Base-by-base conservation (phyloP, 2,797 vertebrate species). In the Rhynchonycteris naso region DNA sequence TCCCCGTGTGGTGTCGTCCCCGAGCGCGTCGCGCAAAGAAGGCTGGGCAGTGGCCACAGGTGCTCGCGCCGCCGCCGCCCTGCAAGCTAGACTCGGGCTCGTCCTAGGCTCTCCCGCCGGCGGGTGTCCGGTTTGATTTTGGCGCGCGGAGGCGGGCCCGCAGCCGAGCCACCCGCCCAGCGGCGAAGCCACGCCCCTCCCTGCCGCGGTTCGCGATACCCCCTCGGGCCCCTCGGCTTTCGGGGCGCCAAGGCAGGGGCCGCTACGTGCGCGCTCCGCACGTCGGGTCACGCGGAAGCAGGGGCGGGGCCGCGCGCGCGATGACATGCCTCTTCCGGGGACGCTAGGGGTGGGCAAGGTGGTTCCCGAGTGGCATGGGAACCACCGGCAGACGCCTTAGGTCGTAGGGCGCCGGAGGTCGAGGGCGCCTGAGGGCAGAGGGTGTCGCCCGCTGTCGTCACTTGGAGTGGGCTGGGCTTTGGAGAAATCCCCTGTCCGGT, bases 111-210 rank as follows among this genome's bases (percentile, higher is more conserved):
- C 2, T 22, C 21, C 26, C 15, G 66, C 65, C 58, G 15, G 66
- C 56, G n/a, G 74, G 59, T 9, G 56, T 1, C 0, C 19, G 9
- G 12, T 97, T 97, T 96, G 84, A 97, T 96, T 97, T 97, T 97
- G 96, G 97, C 97, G 97, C 97, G 94, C 91, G 16, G 50, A 59
- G 78, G 86, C 83, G 93, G 84, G 30, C 26, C 86, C 19, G 30
- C 0, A 35, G 54, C 1, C 8, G 2, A 18, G 81, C 21, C 33
- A 59, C 92, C 95, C 81, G 12, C 69, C 71, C 33, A 1, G 58
- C 19, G 26, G 24, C 24, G 72, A 59, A 50, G 82, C 72, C 91
- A 61, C 63, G 74, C 82, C 82, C 63, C 79, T 4, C 35, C 47
- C 3, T 12, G 1, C 12, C 1, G 4, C 5, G 1, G 43, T 33